Evolutionary conservation across 2,888 invertebrate species (phyloP), one percentile per base, ranked within the genome.

Genomic region (Deilephila elpenor): DNA sequence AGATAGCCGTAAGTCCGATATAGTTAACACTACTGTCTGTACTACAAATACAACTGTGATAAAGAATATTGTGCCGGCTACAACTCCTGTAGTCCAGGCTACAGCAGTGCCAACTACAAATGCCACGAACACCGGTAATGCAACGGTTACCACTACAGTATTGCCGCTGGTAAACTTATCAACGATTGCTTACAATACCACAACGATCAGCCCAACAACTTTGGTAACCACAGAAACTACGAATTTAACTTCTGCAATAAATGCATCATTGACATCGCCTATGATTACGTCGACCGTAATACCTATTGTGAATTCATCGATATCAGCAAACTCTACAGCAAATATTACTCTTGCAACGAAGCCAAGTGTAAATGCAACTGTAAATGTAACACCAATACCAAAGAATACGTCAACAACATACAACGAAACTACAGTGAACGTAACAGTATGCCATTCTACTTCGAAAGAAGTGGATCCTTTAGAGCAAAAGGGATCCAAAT

Each of bases 391-490:
- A 7, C 64, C 44, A 29, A 59, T 44, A 61, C 11, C 64, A 59
- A 76, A 70, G 0, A 73, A 71, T 59, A 71, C 59, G 19, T 61
- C 71, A 32, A 72, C 73, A 59, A 82, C 81, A 44, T 62, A 80
- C 0, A 83, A 82, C 19, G 75, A 79, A 1, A 82, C 83, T 11
- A 79, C 74, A 44, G 79, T 83, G 0, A 89, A 86, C 62, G 79
- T 80, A 32, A 85, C 91, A 73, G 77, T 82, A 0, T 89, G 90
- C 78, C 88, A 78, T 37, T 74, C 75, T 14, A 79, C 78, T 25
- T 77, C 85, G 0, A 81, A 83, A 3, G 77, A 81, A 8, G 86
- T 86, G 0, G 94, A 94, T 79, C 93, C 94, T 1, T 62, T 93
- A 32, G 79, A 60, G 3, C 81, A 88, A 1, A 90, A 87, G 77